These are phyloP conservation scores for Drosophila oshimai DNA, from an alignment of 1,140 invertebrate species.

Conservation along the genomic window DNA sequence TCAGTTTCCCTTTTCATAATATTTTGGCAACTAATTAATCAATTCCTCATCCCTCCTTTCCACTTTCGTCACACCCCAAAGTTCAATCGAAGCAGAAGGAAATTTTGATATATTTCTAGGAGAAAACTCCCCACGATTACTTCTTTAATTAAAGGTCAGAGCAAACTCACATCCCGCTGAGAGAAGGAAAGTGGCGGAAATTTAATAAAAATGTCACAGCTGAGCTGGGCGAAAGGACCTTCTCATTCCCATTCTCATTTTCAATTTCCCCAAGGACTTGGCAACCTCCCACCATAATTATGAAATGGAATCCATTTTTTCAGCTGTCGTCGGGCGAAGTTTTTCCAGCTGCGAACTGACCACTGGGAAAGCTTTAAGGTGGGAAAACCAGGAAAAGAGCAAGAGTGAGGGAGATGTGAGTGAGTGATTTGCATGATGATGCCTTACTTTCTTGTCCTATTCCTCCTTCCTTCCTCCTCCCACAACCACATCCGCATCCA, in stretches of 20 bases:
- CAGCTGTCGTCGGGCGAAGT: constrained; percentile 40
- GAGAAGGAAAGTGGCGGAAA: constrained; percentile 12
- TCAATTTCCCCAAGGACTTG: constrained; percentile 20
- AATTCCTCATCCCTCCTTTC: not conserved
- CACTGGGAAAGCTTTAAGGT: constrained; percentile 23
- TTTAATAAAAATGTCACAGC: constrained; percentile 68
- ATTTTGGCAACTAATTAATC: constrained; percentile 37
- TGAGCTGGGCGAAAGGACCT: constrained; percentile 23
- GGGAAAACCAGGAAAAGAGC: constrained; percentile 5
- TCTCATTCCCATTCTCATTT: constrained; percentile 8
- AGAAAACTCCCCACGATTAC: constrained; percentile 12
- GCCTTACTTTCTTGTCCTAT: not conserved
- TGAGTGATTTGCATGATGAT: constrained; percentile 41
- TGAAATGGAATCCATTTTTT: constrained; percentile 46
- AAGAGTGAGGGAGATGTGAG: not conserved
- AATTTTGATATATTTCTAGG: constrained; percentile 39
- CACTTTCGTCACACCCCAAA: not conserved
- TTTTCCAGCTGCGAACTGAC: constrained; percentile 20
- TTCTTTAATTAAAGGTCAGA: constrained; percentile 55
- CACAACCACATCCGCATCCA: constrained; percentile 1
- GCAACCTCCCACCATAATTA: constrained; percentile 53
- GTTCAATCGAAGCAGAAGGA: constrained; percentile 4
- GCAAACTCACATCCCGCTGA: constrained; percentile 8
- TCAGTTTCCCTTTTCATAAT: not conserved
- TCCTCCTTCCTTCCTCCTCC: not conserved